Evolutionary conservation across 2,797 vertebrate species (phyloP), one percentile per base, ranked within the genome.

Genomic region (Amazona ochrocephala): DNA sequence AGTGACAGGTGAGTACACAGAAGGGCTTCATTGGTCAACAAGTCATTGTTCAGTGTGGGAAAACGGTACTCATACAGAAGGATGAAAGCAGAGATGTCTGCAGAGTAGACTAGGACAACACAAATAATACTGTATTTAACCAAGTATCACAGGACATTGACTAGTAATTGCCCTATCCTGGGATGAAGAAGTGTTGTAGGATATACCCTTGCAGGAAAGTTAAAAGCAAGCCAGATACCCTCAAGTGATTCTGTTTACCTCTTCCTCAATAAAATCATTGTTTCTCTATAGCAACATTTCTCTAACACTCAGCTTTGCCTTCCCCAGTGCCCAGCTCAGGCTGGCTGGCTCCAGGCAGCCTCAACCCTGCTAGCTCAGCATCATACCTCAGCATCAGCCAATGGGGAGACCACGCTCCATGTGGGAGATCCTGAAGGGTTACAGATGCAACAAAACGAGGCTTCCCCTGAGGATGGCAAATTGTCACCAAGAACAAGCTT

Each of bases 341-440:
- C 42, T 27, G 21, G 26, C 39, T 44, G 20, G 56, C 61, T 24
- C 16, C 37, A 6, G 30, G 48, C 44, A 66, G 61, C 32, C 42
- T n/a, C 47, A 5, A 12, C 47, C 14, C n/a, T 45, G 17, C 14
- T 7, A 7, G 8, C 0, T 1, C 54, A 8, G 48, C 61, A n/a
- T 7, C 19, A 2, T 13, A 4, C 30, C 39, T 7, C 4, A 0
- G 7, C 3, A 0, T 11, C 29, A 2, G 17, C 4, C 20, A 19
- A 7, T 0, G 0, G 32, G 29, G 44, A 21, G 10, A 2, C 45
- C 42, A 5, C 0, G 2, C 17, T 47, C 30, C 0, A 3, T 1
- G 37, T 10, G 29, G 41, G 23, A 17, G 34, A 16, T 41, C 50
- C 20, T 3, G 26, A 53, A 9, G 1, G 0, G 23, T 10, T 13